phyloP scores from a whole-genome alignment of 2,113 vertebrate genomes.

The Malaclemys terrapin region DNA sequence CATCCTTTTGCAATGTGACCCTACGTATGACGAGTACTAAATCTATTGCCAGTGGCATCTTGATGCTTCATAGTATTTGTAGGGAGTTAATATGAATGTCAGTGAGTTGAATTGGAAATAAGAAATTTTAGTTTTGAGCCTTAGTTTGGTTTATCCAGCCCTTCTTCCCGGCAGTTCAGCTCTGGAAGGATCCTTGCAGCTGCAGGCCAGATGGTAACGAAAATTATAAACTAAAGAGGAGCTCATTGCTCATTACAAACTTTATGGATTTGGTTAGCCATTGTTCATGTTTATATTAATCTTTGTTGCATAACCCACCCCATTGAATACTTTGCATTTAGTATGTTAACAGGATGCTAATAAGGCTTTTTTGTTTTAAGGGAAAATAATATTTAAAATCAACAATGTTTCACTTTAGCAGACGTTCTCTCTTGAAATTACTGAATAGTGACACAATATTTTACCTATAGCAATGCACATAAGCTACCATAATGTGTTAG shows the following conservation, averaged over 20 bases:
- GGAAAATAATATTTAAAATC: background rate
- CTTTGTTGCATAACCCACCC: background rate
- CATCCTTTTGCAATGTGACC: background rate
- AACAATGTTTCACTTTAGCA: background rate
- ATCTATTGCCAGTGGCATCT: background rate
- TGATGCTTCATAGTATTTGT: background rate
- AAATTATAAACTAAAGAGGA: slow-evolving; percentile 14
- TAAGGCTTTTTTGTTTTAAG: background rate
- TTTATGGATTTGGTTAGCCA: background rate
- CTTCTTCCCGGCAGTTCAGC: background rate
- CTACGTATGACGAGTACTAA: background rate
- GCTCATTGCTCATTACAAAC: background rate
- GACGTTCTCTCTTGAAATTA: background rate
- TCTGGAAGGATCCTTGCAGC: background rate
- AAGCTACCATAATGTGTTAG: background rate
- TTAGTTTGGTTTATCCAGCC: background rate
- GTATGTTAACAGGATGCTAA: background rate
- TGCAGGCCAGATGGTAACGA: slow-evolving; percentile 1
- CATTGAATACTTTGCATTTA: background rate
- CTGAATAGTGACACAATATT: background rate
- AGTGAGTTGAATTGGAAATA: background rate
- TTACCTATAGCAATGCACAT: background rate
- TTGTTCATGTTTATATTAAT: slow-evolving; percentile 2
- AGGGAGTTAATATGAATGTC: background rate
- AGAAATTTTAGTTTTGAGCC: background rate